Conservation (phyloP, 2,888 invertebrate genomes). For the Coremacera marginata region DNA sequence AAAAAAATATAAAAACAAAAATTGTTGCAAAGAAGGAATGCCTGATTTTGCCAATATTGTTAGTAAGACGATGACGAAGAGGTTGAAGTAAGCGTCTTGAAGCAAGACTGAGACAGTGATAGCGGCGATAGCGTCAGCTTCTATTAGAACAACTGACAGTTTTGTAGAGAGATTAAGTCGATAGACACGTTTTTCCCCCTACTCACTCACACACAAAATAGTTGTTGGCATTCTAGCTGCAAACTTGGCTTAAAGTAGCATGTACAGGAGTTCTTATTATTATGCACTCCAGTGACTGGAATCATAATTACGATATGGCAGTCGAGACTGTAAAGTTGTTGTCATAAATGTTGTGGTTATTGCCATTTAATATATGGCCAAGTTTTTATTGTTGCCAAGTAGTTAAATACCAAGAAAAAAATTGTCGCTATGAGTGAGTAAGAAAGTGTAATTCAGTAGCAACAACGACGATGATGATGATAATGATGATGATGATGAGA, state of each 20-base stretch:
- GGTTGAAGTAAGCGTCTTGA: not conserved
- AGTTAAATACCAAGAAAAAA: not conserved
- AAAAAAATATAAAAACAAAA: not conserved
- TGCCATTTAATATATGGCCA: not conserved
- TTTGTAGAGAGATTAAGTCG: not conserved
- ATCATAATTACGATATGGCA: conserved; percentile 44
- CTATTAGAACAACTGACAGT: not conserved
- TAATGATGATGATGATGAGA: too few species aligned
- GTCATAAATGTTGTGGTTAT: not conserved
- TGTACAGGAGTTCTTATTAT: conserved; percentile 26
- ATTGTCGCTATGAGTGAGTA: not conserved
- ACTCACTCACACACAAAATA: not conserved
- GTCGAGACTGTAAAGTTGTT: not conserved
- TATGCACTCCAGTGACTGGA: conserved; percentile 46
- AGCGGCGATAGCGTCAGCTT: not conserved
- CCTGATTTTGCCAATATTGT: conserved; percentile 20
- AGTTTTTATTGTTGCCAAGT: not conserved
- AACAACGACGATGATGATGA: not conserved
- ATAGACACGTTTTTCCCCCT: conserved; percentile 8
- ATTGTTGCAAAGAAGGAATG: not conserved
- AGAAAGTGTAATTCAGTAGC: conserved; percentile 18
- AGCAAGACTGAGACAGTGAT: not conserved
- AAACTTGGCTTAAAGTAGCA: conserved; percentile 17
- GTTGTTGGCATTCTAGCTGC: conserved; percentile 44
- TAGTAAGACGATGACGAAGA: conserved; percentile 15